phyloP scores from a whole-genome alignment of 2,888 invertebrate species.

The Podabrus alpinus region DNA sequence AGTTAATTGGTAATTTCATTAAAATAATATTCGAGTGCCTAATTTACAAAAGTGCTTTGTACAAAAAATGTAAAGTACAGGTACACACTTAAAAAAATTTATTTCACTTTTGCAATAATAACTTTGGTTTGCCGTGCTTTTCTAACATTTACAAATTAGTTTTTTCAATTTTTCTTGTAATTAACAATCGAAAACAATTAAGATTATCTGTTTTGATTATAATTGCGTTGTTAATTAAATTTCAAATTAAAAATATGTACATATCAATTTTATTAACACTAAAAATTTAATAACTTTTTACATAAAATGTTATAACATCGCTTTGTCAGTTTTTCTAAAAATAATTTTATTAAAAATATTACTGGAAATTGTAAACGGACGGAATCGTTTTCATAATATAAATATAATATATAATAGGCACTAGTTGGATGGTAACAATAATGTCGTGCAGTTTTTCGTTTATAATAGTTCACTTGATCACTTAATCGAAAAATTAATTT shows the following conservation, averaged over 20 bases:
- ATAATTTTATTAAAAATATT: not conserved
- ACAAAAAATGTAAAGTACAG: not conserved
- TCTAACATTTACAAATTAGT: slow-evolving; percentile 14
- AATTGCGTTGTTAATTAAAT: not conserved
- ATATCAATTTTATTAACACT: not conserved
- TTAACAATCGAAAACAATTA: slow-evolving; percentile 4
- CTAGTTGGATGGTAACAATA: slow-evolving; percentile 23
- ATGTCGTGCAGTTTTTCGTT: slow-evolving; percentile 17
- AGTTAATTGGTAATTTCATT: not conserved
- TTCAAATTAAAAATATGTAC: not conserved
- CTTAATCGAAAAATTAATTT: slow-evolving; percentile 25
- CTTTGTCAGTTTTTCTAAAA: not conserved
- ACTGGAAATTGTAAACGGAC: slow-evolving; percentile 13
- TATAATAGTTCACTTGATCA: slow-evolving; percentile 12
- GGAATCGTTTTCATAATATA: slow-evolving; percentile 13
- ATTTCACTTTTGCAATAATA: not conserved
- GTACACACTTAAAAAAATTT: not conserved
- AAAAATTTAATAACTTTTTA: not conserved
- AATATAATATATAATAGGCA: no score
- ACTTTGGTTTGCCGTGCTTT: slow-evolving; percentile 28
- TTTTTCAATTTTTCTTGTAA: slow-evolving; percentile 8
- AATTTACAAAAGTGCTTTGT: not conserved
- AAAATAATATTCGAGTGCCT: not conserved
- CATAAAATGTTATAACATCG: not conserved
- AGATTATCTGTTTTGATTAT: not conserved